Evolutionary conservation across 2,888 invertebrate genomes (phyloP).

Genomic region (Stegana nigrithorax): DNA sequence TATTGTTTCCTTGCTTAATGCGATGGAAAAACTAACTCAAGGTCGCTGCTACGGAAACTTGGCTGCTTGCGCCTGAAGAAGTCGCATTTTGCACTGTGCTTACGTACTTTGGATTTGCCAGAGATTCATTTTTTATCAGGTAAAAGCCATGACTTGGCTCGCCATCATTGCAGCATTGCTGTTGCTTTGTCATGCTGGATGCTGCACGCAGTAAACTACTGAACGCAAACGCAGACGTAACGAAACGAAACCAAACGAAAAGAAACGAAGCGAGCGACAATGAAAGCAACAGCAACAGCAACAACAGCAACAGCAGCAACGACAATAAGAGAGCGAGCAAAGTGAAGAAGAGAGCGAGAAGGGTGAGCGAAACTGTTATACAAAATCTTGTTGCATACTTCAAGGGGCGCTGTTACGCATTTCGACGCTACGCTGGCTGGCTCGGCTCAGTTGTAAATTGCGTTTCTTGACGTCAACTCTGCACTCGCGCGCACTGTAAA

Average conservation of each 20-base stretch:
- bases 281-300: neutral
- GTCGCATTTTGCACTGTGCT: neutral
- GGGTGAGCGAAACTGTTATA: slow-evolving; percentile 39
- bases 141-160: too few species aligned
- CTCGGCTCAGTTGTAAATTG: slow-evolving; percentile 1
- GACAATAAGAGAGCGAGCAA: neutral
- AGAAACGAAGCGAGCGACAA: neutral
- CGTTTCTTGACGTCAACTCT: neutral
- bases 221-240: too few species aligned
- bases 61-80: neutral
- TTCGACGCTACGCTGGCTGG: neutral
- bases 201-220: too few species aligned
- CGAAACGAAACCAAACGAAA: neutral
- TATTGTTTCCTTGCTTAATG: neutral
- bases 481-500: neutral
- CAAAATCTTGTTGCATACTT: slow-evolving; percentile 46
- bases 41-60: slow-evolving; percentile 5
- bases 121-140: too few species aligned
- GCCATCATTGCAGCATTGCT: slow-evolving; percentile 18
- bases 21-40: slow-evolving; percentile 5
- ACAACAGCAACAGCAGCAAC: neutral
- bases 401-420: slow-evolving; percentile 26
- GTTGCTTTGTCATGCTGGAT: slow-evolving; percentile 23
- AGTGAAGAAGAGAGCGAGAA: neutral
- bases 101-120: too few species aligned